Evolutionary conservation across 2,888 invertebrate genomes (phyloP).

Genomic region (Drosophila diplacantha): DNA sequence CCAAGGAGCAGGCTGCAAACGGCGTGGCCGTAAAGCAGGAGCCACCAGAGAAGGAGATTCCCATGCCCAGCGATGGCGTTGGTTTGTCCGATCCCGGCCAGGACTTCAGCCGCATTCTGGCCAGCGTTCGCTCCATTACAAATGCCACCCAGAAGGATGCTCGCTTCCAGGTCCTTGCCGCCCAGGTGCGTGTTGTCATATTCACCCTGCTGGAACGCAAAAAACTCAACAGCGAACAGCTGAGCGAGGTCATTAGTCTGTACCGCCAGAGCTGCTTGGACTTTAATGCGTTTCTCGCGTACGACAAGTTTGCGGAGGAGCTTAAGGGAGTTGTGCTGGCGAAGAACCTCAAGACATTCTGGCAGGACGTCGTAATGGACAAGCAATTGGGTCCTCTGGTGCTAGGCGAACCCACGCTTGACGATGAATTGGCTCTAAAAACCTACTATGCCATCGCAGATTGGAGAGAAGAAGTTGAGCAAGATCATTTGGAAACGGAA

Average conservation of each 20-base stretch:
- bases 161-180: constrained; percentile 65
- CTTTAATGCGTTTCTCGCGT: constrained; percentile 70
- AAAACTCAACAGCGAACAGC: constrained; percentile 58
- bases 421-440: constrained; percentile 63
- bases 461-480: constrained; percentile 16
- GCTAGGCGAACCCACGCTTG: constrained; percentile 60
- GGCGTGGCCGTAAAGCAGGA: constrained; percentile 40
- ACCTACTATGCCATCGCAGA: constrained; percentile 58
- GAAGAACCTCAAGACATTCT: constrained; percentile 64
- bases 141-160: constrained; percentile 64
- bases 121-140: constrained; percentile 67
- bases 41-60: constrained; percentile 13
- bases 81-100: constrained; percentile 81
- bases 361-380: constrained; percentile 67
- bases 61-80: constrained; percentile 75
- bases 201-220: constrained; percentile 67
- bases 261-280: constrained; percentile 68
- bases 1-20: constrained; percentile 33
- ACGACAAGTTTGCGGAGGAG: constrained; percentile 71
- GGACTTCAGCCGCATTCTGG: constrained; percentile 80
- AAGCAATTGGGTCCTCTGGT: constrained; percentile 71
- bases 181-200: constrained; percentile 73
- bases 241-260: constrained; percentile 62
- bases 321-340: constrained; percentile 57
- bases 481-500: constrained; percentile 5